Evolutionary conservation across 1,140 invertebrate species (phyloP), one percentile per base, ranked within the genome.

Genomic region (Patella vulgata): DNA sequence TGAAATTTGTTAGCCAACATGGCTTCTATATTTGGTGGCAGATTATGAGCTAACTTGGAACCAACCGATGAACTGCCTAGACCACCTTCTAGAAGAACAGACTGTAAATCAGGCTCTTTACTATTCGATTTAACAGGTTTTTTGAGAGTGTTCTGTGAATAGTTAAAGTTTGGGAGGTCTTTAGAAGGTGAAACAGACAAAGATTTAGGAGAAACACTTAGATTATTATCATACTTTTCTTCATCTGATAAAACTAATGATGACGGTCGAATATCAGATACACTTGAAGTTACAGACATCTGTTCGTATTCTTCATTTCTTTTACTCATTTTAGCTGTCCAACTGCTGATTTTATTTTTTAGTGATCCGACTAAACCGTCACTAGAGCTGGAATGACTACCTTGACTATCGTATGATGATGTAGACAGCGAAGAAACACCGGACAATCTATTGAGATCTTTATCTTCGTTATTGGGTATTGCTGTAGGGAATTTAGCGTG

Each of bases 341-440:
- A 70, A 21, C 59, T 53, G 44, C 68, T 46, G 17, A 74, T 54
- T 56, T 74, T 76, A 39, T 59, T 52, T 60, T 74, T 72, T n/a
- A 73, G 44, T 6, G 64, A 57, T 30, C 68, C 72, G 40, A 74
- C 61, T 19, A 77, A 27, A 43, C 68, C 59, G 36, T 73, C 72
- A 40, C 52, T 61, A 30, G 69, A 63, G 3, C 52, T 56, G 42
- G 33, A 36, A 36, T 36, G 33, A 36, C 66, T 73, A 43, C 56
- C 64, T 14, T 65, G 61, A 42, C 74, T 76, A 47, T 74, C 74
- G 33, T 71, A 77, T 14, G 70, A 77, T 44, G 75, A 77, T 11
- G 68, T 63, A 5, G 72, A 74, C 5, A 73, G 30, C 23, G 64
- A 70, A n/a, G 75, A 77, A n/a, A 65, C 56, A 39, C 68, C 66